Conservation (phyloP, 2,888 invertebrate species). For the Taenaris catops region DNA sequence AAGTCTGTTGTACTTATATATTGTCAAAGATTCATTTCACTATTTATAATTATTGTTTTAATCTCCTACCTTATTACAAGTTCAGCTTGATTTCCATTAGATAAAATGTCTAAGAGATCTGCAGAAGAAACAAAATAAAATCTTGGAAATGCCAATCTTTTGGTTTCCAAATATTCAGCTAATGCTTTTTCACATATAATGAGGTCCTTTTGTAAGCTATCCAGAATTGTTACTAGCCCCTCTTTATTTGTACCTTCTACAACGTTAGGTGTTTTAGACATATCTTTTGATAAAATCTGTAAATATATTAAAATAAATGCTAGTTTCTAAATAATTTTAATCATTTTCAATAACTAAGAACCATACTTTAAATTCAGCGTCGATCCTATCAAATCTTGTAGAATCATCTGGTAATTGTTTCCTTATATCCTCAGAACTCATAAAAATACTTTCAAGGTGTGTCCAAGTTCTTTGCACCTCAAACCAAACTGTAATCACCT, state of each 20-base stretch:
- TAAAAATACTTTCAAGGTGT: constrained; percentile 98
- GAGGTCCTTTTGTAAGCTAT: constrained; percentile 90
- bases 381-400: constrained; percentile 93
- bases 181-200: constrained; percentile 97
- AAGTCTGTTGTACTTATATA: too few species aligned
- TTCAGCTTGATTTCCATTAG: constrained; percentile 96
- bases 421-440: constrained; percentile 98
- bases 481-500: constrained; percentile 95
- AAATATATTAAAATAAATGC: constrained; percentile 22
- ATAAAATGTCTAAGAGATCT: constrained; percentile 95
- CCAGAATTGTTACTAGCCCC: constrained; percentile 89
- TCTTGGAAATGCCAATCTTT: constrained; percentile 95
- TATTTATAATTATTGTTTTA: not conserved
- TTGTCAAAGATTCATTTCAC: too few species aligned
- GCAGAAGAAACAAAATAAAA: constrained; percentile 99
- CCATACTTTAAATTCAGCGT: constrained; percentile 90
- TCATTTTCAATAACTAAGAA: too few species aligned
- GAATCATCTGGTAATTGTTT: constrained; percentile 97
- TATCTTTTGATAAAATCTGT: constrained; percentile 85
- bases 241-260: constrained; percentile 93
- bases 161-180: constrained; percentile 98
- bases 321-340: not conserved
- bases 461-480: constrained; percentile 99
- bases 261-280: constrained; percentile 92
- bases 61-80: constrained; percentile 82